Percentiles rank a stretch among this genome's conserved stretches.
Conservation (phyloP, 2,113 vertebrate genomes). For the Tenebrosternarchus preto region DNA sequence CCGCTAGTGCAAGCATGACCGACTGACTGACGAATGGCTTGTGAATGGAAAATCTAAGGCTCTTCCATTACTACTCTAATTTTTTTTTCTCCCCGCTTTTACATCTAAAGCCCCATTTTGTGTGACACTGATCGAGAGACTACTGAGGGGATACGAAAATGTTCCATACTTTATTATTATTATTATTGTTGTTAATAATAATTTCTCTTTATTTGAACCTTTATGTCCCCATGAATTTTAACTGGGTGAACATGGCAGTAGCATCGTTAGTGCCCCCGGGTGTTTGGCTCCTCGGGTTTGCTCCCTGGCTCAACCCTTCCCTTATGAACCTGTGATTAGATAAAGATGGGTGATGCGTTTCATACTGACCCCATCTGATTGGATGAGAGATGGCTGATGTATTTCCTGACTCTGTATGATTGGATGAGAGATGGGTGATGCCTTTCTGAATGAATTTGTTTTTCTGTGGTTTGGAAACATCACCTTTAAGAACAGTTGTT, state of each 20-base stretch:
- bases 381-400: slow-evolving; percentile 54
- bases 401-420: slow-evolving; percentile 31
- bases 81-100: slow-evolving; percentile 2
- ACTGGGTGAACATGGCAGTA: neutral
- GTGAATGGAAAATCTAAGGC: slow-evolving; percentile 32
- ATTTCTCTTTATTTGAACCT: neutral
- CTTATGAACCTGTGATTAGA: slow-evolving; percentile 46
- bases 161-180: slow-evolving; percentile 46
- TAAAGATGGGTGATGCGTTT: slow-evolving; percentile 51
- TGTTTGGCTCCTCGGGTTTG: no score
- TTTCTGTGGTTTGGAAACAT: slow-evolving; percentile 54
- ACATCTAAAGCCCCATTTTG: slow-evolving; percentile 16
- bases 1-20: slow-evolving; percentile 49
- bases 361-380: slow-evolving; percentile 37
- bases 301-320: slow-evolving; percentile 11
- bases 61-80: slow-evolving; percentile 46
- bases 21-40: neutral
- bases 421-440: slow-evolving; percentile 56
- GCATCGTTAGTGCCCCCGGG: neutral
- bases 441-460: slow-evolving; percentile 35
- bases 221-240: slow-evolving; percentile 3
- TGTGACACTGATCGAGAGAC: slow-evolving; percentile 30
- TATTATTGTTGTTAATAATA: neutral
- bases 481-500: slow-evolving; percentile 50
- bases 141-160: slow-evolving; percentile 47